Evolutionary conservation across 2,113 vertebrate genomes (phyloP), one percentile per base, ranked within the genome.

Genomic region (Misgurnus anguillicaudatus): DNA sequence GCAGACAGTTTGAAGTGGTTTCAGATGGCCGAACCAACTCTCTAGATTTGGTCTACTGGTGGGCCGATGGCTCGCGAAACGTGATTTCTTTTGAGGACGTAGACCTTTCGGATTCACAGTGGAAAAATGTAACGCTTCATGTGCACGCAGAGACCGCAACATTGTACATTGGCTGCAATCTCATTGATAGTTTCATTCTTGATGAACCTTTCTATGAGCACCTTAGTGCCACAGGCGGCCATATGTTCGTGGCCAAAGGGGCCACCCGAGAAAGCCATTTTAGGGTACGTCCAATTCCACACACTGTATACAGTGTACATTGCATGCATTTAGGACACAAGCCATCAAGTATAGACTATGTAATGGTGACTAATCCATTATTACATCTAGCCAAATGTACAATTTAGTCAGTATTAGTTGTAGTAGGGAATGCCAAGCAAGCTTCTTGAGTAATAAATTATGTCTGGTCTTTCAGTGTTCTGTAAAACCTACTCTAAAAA

Each of bases 201-300:
- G 95, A 96, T 8, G 94, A 95, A 64, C 94, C 95, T 31, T 96
- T 96, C 85, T 96, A 95, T 3, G 94, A 95, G 72, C 90, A 92
- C 55, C 90, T 96, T 77, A 85, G 68, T 19, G 86, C 89, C 0
- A 92, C 92, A 9, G 86, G 89, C 68, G 92, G 91, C 88, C 89
- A 84, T 80, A 93, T 96, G 92, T 95, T 92, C 0, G 91, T 95
- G 87, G 92, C 87, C 0, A 95, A 92, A 78, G 95, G 95, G 36
- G 89, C 92, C 0, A 77, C 87, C 39, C 90, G 94, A 0, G 94
- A 95, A 48, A 94, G 89, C 10, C 94, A 96, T 81, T 96, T 95
- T 88, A 88, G 93, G 93, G 94, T 95, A 88, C 72, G 94, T 58
- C n/a, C 73, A 10, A 55, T 45, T 11, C 38, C 19, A 55, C 13